Percentiles rank a stretch among this genome's conserved stretches.
phyloP scores from a whole-genome alignment of 2,888 invertebrate genomes.

The Acronicta alni region DNA sequence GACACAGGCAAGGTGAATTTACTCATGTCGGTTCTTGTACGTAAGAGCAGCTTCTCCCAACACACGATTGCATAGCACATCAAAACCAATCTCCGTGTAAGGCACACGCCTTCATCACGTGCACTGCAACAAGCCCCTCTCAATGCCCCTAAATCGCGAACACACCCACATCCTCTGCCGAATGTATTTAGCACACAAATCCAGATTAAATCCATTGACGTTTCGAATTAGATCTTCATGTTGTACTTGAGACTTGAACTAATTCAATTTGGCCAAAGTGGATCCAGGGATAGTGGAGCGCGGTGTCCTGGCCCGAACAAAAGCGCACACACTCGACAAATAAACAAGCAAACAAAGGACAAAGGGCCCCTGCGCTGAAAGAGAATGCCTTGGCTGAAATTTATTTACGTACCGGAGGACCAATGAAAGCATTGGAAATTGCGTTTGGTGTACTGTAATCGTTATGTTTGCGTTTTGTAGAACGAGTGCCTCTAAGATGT shows the following conservation, averaged over 20 bases:
- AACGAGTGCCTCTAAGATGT: constrained; percentile 49
- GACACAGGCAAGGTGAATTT: constrained; percentile 10
- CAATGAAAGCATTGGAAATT: constrained; percentile 64
- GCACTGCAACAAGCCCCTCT: constrained; percentile 20
- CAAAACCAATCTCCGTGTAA: constrained; percentile 1
- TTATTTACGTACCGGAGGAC: constrained; percentile 66
- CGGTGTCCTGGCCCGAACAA: constrained; percentile 65
- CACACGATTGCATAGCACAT: constrained; percentile 10
- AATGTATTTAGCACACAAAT: constrained; percentile 68
- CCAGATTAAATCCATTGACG: constrained; percentile 83
- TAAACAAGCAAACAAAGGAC: constrained; percentile 68
- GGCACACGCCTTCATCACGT: background rate
- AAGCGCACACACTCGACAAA: constrained; percentile 68
- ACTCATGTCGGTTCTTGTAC: background rate
- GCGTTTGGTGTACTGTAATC: constrained; percentile 60
- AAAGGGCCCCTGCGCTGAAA: constrained; percentile 65
- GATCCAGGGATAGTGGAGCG: constrained; percentile 67
- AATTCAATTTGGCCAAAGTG: constrained; percentile 79
- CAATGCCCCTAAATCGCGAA: constrained; percentile 22
- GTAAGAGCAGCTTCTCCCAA: background rate
- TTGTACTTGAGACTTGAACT: constrained; percentile 68
- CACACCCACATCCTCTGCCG: constrained; percentile 23
- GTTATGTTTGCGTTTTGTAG: constrained; percentile 53
- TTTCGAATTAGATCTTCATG: constrained; percentile 76
- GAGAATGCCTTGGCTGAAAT: constrained; percentile 66